These are phyloP conservation scores for Telmatherina bonti DNA, from an alignment of 2,797 vertebrate genomes.

Conservation along the genomic window DNA sequence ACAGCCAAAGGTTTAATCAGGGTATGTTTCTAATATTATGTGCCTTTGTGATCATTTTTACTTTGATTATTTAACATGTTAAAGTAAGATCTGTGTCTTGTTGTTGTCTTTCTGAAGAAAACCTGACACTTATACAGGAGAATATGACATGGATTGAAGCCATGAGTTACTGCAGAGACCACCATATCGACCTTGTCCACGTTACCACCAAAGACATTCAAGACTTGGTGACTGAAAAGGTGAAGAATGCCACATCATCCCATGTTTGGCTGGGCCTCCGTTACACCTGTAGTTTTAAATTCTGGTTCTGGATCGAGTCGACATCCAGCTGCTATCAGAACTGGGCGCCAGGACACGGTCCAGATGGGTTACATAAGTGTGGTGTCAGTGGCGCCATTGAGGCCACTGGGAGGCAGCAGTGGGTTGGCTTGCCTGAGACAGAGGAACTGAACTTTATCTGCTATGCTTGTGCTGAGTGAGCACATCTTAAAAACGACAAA, in stretches of 20 bases:
- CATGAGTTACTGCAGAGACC: conserved; percentile 70
- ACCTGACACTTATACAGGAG: conserved; percentile 66
- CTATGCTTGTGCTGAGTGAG: conserved; percentile 37
- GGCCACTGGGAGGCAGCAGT: conserved; percentile 79
- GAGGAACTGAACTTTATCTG: conserved; percentile 76
- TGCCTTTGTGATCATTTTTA: conserved; percentile 1
- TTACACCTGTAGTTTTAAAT: conserved; percentile 70
- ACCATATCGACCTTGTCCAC: conserved; percentile 69
- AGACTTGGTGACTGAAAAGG: conserved; percentile 46
- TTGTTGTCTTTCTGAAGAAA: conserved; percentile 48
- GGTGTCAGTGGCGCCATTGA: conserved; percentile 67
- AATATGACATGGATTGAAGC: conserved; percentile 78
- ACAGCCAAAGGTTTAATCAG: conserved; percentile 15
- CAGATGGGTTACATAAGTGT: conserved; percentile 47
- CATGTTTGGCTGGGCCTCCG: conserved; percentile 76
- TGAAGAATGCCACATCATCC: conserved; percentile 56
- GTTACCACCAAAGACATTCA: conserved; percentile 63
- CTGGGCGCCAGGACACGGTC: conserved; percentile 68
- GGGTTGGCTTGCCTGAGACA: conserved; percentile 67
- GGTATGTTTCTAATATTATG: conserved; percentile 35
- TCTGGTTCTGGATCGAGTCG: conserved; percentile 77
- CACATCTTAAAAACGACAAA: neutral
- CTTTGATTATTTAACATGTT: neutral
- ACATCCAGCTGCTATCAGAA: conserved; percentile 71
- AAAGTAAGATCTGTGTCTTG: conserved; percentile 3